Conservation (phyloP, 2,797 vertebrate genomes). For the Ceryle rudis region DNA sequence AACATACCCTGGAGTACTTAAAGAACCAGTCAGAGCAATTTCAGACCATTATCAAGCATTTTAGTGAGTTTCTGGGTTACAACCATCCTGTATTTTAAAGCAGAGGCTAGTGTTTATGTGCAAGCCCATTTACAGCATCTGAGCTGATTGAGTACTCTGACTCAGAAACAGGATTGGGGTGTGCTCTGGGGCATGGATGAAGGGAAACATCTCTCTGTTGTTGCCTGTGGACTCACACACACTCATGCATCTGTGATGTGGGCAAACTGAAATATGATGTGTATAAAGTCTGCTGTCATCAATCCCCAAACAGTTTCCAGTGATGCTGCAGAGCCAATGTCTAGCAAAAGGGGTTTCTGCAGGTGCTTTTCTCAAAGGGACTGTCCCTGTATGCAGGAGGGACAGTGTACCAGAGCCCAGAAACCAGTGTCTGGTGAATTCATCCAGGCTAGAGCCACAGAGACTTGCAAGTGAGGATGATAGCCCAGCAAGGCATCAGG, state of each 20-base stretch:
- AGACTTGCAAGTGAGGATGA: rapidly evolving
- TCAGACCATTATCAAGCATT: background rate
- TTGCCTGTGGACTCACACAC: background rate
- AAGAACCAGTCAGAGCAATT: constrained; percentile 4
- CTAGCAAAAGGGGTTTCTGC: background rate
- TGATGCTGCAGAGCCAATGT: background rate
- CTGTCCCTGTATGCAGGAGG: background rate
- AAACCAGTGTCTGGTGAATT: background rate
- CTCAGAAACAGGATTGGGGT: background rate
- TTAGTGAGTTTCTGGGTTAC: background rate
- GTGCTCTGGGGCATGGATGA: background rate
- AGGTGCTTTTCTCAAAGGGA: background rate
- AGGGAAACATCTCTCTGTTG: background rate
- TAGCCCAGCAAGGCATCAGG: background rate
- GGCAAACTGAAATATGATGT: background rate
- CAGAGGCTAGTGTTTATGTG: background rate
- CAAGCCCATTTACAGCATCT: background rate
- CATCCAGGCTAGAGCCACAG: background rate
- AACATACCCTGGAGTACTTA: background rate
- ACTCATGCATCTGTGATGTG: background rate
- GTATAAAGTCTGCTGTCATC: background rate
- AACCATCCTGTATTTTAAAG: background rate
- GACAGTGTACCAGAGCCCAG: background rate
- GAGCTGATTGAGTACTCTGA: background rate
- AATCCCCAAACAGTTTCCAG: background rate